Percentiles rank a stretch among this genome's conserved stretches.
phyloP scores from a whole-genome alignment of 2,113 vertebrate genomes.

The Copsychus sechellarum region DNA sequence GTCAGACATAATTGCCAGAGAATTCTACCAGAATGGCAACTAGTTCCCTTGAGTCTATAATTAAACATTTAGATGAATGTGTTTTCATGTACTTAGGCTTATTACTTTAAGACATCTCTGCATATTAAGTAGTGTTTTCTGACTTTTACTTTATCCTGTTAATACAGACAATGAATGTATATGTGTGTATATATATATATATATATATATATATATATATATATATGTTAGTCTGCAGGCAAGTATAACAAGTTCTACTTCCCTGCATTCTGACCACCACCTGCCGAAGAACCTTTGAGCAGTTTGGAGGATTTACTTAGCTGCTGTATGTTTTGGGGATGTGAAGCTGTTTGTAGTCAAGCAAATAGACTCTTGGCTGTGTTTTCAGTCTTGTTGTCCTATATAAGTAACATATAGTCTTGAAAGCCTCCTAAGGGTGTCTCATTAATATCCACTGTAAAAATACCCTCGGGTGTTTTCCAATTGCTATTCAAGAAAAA shows the following conservation, averaged over 20 bases:
- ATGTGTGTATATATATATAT: accelerated
- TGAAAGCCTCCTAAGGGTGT: background rate
- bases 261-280: background rate
- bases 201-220: background rate
- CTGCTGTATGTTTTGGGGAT: background rate
- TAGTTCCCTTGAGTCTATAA: background rate
- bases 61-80: background rate
- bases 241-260: background rate
- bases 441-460: background rate
- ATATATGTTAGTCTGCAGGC: background rate
- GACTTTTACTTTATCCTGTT: background rate
- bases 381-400: background rate
- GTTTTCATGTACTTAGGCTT: background rate
- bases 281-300: background rate
- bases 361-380: background rate
- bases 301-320: background rate
- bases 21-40: background rate
- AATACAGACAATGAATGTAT: background rate
- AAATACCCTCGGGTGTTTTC: background rate
- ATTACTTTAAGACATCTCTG: background rate
- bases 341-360: background rate
- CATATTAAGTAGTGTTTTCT: background rate
- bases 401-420: background rate
- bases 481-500: background rate
- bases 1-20: background rate